Base-by-base conservation (phyloP, 2,888 invertebrate genomes). In the Amiota mariae region DNA sequence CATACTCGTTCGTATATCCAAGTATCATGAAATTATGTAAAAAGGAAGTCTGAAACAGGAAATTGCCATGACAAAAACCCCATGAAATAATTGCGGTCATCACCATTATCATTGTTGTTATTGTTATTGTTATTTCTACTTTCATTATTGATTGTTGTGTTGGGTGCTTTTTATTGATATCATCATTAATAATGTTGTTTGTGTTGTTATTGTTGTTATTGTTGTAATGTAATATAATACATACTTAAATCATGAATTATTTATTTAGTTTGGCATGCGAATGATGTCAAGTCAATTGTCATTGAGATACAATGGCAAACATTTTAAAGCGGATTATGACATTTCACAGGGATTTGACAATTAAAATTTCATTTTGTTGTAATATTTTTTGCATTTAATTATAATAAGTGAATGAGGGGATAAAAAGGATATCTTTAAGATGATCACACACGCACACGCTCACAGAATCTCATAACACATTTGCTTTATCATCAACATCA, bases 71-170 rank as follows among this genome's bases (percentile, higher is more conserved):
- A 83, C 79, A 75, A 74, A 74, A 79, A 76, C 73, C 76, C 76
- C 82, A 81, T 81, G 85, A 80, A 86, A 81, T 85, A 85, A 85
- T 78, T 78, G 73, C 77, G 75, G 79, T 71, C 61, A 71, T n/a
- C 48, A 48, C 11, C 8, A 18, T 59, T 10, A 18, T n/a, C 10
- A 20, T 18, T 59, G 11, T 20, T 8, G 18, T 18, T 10, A 11
- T 18, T 11, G 15, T 15, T 57, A 15, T 13, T 59, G 18, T 12
- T 48, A 18, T n/a, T 48, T n/a, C 12, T 18, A 6, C 36, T 4
- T 36, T 36, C 36, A 36, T 36, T 36, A 36, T 36, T 36, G 36
- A 36, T 36, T 36, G 36, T 36, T 36, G 36, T 36, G 2, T 2
- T 2, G 3, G 36, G 36, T 6, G 2, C 0, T 36, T 36, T 6